Evolutionary conservation across 2,797 vertebrate species (phyloP), one percentile per base, ranked within the genome.

Genomic region (Rallus crepitans): DNA sequence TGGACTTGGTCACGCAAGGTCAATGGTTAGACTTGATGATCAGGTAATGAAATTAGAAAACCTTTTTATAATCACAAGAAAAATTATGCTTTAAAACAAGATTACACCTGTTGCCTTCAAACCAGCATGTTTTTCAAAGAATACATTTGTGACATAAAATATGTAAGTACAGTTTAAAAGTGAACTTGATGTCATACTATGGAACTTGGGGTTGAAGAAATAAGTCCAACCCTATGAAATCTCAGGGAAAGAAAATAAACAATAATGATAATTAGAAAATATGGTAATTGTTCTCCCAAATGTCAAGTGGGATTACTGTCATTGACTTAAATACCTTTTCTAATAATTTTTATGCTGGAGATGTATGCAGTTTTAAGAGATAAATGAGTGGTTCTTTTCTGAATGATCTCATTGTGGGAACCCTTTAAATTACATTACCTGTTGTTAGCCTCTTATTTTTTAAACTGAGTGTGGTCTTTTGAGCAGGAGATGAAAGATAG

Each of bases 261-360:
- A 78, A 31, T 85, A 93, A 89, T 60, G 59, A 48, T 94, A 94
- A 91, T 89, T 89, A 53, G 64, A 71, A 91, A 85, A 45, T 40
- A 68, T 33, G 53, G 75, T 93, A 90, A 92, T 90, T 91, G 90
- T 95, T 93, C 83, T 91, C 57, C 40, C n/a, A 94, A 96, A 93
- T 95, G 87, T 91, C 85, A 94, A 92, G 93, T 91, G 87, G 48
- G 45, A 86, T 90, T 83, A 63, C 31, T 80, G 83, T 65, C 50
- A 83, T 90, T 95, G 89, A 85, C 91, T 91, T 75, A 87, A 95
- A 87, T 81, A 87, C 48, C 27, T 82, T 93, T 93, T 52, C 50
- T 86, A 56, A 55, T 82, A 45, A 21, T 83, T 93, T 89, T 87
- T 88, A 45, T 85, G 35, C 31, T 90, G 40, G 47, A 69, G 83